Evolutionary conservation across 2,113 vertebrate genomes (phyloP).

Genomic region (Ctenodactylus gundi): DNA sequence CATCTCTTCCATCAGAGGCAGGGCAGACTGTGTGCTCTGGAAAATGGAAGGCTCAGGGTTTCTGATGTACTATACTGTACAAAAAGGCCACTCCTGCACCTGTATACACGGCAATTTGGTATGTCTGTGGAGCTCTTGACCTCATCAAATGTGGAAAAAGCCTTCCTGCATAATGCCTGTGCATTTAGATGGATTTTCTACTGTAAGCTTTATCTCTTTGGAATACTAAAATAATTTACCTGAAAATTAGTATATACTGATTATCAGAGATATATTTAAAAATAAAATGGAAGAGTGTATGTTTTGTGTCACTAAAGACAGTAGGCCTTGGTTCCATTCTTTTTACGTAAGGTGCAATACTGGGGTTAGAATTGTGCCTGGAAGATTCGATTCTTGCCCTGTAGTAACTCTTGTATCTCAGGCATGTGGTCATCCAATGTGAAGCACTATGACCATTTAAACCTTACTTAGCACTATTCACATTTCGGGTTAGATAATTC

Average conservation of each 20-base stretch:
- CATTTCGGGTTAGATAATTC: not conserved
- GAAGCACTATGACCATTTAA: not conserved
- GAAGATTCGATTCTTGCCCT: not conserved
- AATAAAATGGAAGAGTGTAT: not conserved
- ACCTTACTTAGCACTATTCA: not conserved
- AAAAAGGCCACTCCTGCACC: not conserved
- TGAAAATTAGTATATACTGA: not conserved
- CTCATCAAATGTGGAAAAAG: not conserved
- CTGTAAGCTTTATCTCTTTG: not conserved
- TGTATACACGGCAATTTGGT: not conserved
- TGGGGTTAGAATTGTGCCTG: not conserved
- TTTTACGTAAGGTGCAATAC: not conserved
- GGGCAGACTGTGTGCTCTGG: not conserved
- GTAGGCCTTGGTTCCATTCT: not conserved
- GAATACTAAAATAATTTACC: not conserved
- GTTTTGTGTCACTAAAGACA: not conserved
- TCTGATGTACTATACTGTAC: not conserved
- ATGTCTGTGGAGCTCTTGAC: not conserved
- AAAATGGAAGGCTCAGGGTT: not conserved
- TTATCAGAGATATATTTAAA: not conserved
- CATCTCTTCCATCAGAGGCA: not conserved
- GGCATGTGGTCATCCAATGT: not conserved
- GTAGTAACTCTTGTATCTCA: not conserved
- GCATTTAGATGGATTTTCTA: not conserved
- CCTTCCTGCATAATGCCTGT: not conserved